Conservation (phyloP, 2,888 invertebrate species). For the Campopleginae sp. region DNA sequence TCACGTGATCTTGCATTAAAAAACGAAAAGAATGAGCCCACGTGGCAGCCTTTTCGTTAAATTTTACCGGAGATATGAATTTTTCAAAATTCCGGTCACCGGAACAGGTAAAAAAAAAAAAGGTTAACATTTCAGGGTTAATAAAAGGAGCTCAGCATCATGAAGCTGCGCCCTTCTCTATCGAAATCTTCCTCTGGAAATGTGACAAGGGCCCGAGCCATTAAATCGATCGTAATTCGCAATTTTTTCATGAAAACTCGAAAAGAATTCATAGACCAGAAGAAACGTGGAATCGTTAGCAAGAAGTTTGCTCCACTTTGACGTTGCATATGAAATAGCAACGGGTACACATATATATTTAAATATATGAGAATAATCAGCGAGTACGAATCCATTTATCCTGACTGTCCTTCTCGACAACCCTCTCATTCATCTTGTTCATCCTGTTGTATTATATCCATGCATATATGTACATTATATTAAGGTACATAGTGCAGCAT, state of each 20-base stretch:
- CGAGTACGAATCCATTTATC: slow-evolving; percentile 58
- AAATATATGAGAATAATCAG: slow-evolving; percentile 55
- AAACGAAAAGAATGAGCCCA: too few relatives aligned
- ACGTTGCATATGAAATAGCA: slow-evolving; percentile 63
- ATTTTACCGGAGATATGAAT: too few relatives aligned
- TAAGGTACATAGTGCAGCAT: slow-evolving; percentile 18
- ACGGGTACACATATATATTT: slow-evolving; percentile 11
- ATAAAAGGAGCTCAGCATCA: too few relatives aligned
- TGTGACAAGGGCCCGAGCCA: too few relatives aligned
- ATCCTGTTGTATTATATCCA: slow-evolving; percentile 13
- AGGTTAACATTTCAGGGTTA: too few relatives aligned
- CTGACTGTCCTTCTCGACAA: slow-evolving; percentile 49
- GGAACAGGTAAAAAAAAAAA: too few relatives aligned
- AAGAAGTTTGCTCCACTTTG: slow-evolving; percentile 64
- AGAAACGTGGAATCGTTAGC: slow-evolving; percentile 48
- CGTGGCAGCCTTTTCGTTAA: too few relatives aligned
- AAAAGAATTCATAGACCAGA: slow-evolving; percentile 38
- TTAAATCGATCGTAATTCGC: neutral
- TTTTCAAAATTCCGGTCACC: too few relatives aligned
- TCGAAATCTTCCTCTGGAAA: too few relatives aligned
- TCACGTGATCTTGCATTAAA: too few relatives aligned
- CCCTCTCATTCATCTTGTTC: slow-evolving; percentile 59
- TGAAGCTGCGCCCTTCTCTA: too few relatives aligned
- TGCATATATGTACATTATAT: slow-evolving; percentile 3
- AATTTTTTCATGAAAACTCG: neutral